Conservation (phyloP, 92 coral and sea anemone genomes). For the Muricea muricata region DNA sequence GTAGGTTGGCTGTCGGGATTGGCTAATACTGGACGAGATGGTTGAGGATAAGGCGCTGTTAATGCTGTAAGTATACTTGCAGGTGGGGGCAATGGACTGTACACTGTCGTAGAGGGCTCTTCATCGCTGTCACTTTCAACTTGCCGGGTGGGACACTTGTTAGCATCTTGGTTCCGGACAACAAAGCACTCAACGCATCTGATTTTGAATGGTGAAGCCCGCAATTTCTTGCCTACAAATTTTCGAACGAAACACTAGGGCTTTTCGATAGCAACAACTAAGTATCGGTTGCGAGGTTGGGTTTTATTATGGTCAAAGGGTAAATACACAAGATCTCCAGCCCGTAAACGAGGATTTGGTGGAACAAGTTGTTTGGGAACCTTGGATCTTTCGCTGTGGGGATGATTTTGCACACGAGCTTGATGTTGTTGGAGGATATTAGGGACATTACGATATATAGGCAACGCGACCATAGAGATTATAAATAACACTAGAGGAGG, state of each 20-base stretch:
- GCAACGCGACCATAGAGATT: too few species aligned
- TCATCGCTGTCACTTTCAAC: neutral
- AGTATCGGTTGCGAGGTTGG: neutral
- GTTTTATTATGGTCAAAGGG: slow-evolving; percentile 49
- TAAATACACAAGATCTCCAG: slow-evolving; percentile 44
- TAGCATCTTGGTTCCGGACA: neutral
- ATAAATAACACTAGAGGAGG: too few species aligned
- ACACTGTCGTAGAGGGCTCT: too few species aligned
- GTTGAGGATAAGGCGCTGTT: neutral
- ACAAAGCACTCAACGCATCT: neutral
- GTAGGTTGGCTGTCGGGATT: neutral
- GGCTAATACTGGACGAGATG: neutral
- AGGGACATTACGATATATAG: too few species aligned
- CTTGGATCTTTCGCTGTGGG: slow-evolving; percentile 45
- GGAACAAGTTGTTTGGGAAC: neutral
- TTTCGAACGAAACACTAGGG: slow-evolving; percentile 1
- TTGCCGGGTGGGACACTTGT: too few species aligned
- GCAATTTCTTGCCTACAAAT: neutral
- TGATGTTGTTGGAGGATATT: slow-evolving; percentile 29
- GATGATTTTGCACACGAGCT: slow-evolving; percentile 43
- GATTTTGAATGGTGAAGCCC: neutral
- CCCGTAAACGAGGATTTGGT: neutral
- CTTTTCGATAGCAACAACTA: neutral
- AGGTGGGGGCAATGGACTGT: too few species aligned
- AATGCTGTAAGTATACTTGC: neutral